A percentile compares a stretch with the other conserved stretches of the same genome.
phyloP scores from a whole-genome alignment of 2,113 vertebrate species.

The Eubucco bourcierii region DNA sequence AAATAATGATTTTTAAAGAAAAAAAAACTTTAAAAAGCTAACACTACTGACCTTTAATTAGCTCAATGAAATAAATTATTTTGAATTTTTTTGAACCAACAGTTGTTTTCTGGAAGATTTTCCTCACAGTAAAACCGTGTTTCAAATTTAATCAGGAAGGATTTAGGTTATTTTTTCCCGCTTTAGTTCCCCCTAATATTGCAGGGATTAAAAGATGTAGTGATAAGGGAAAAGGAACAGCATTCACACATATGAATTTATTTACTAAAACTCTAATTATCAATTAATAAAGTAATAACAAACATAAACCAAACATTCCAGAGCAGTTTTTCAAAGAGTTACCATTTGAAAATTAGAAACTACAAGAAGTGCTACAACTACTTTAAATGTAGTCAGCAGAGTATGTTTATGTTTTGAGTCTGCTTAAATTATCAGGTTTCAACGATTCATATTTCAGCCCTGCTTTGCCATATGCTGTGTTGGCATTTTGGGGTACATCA shows the following conservation, averaged over 20 bases:
- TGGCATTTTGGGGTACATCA: not conserved
- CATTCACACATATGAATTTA: not conserved
- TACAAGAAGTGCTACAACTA: not conserved
- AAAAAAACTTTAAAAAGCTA: not conserved
- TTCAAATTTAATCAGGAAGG: not conserved
- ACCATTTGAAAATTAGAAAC: not conserved
- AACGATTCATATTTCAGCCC: not conserved
- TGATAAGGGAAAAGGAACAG: not conserved
- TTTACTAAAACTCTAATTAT: not conserved
- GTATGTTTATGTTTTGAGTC: not conserved
- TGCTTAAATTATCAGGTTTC: not conserved
- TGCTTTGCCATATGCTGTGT: not conserved
- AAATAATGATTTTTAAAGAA: not conserved
- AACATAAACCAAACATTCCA: not conserved
- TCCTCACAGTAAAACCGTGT: not conserved
- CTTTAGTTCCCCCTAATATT: not conserved
- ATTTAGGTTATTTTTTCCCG: not conserved
- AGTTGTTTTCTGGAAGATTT: not conserved
- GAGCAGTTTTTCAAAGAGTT: not conserved
- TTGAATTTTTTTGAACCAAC: not conserved
- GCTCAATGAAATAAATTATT: not conserved
- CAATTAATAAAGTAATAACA: not conserved
- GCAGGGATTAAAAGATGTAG: not conserved
- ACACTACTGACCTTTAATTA: not conserved
- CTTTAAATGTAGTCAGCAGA: accelerated